Percentiles rank a stretch among this genome's conserved stretches.
Conservation (phyloP, 2,113 vertebrate species). For the Cyphomyrus discorhynchus region DNA sequence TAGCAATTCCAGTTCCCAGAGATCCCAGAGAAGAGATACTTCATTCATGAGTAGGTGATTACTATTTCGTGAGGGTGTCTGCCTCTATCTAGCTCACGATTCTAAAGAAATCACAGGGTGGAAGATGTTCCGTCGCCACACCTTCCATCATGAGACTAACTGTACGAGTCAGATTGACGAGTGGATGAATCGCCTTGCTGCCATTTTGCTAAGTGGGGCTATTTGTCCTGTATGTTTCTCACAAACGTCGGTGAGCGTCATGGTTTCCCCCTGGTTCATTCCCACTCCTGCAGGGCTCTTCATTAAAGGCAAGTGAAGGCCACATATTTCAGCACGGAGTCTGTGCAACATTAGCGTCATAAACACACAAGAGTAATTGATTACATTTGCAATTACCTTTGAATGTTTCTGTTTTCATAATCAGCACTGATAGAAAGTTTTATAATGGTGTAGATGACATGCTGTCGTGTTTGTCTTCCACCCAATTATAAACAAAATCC, state of each 20-base stretch:
- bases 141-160: background rate
- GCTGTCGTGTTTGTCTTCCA: conserved; percentile 22
- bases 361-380: conserved; percentile 52
- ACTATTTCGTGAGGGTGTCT: background rate
- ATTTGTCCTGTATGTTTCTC: background rate
- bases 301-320: conserved; percentile 22
- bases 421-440: conserved; percentile 45
- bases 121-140: background rate
- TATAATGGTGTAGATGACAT: conserved; percentile 43
- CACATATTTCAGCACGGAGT: conserved; percentile 36
- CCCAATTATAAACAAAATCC: background rate
- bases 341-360: conserved; percentile 47
- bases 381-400: conserved; percentile 42
- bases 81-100: background rate
- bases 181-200: background rate
- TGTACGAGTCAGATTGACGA: background rate
- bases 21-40: background rate
- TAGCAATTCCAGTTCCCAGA: background rate
- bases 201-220: background rate
- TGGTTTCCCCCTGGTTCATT: background rate
- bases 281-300: background rate
- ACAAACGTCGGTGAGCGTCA: background rate
- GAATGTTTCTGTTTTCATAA: conserved; percentile 49
- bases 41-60: background rate
- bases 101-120: background rate